A percentile compares a stretch with the other conserved stretches of the same genome.
Conservation (phyloP, 1,140 invertebrate genomes). For the Bombus turneri region DNA sequence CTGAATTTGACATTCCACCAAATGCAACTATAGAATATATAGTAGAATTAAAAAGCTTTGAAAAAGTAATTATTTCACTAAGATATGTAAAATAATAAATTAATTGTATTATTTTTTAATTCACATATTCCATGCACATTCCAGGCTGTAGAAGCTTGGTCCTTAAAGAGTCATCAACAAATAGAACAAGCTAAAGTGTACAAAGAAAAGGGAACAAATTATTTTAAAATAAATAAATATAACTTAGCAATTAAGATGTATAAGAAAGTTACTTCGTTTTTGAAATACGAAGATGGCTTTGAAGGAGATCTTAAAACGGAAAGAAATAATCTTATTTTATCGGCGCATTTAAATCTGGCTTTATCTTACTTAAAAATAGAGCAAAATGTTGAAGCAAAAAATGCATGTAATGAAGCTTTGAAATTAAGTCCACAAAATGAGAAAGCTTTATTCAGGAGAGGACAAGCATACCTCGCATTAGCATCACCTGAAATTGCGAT, state of each 20-base stretch:
- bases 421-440: constrained; percentile 90
- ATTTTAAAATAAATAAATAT: constrained; percentile 92
- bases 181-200: constrained; percentile 90
- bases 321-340: constrained; percentile 86
- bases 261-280: constrained; percentile 85
- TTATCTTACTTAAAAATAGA: constrained; percentile 93
- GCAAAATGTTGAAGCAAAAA: constrained; percentile 88
- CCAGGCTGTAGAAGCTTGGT: constrained; percentile 90
- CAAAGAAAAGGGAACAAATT: constrained; percentile 96
- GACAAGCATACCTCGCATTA: constrained; percentile 89
- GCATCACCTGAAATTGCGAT: constrained; percentile 91
- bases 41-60: constrained; percentile 91
- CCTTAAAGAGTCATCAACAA: constrained; percentile 90
- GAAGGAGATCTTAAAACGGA: constrained; percentile 75
- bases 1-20: constrained; percentile 89
- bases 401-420: constrained; percentile 88
- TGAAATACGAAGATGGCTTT: constrained; percentile 82
- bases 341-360: constrained; percentile 92
- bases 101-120: constrained; percentile 24
- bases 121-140: constrained; percentile 47
- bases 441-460: constrained; percentile 95
- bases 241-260: constrained; percentile 94
- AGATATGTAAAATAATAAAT: constrained; percentile 17
- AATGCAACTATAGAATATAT: constrained; percentile 91
- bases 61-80: constrained; percentile 85